Conservation (phyloP, 2,888 invertebrate genomes). For the Cataglyphis altisquamis region DNA sequence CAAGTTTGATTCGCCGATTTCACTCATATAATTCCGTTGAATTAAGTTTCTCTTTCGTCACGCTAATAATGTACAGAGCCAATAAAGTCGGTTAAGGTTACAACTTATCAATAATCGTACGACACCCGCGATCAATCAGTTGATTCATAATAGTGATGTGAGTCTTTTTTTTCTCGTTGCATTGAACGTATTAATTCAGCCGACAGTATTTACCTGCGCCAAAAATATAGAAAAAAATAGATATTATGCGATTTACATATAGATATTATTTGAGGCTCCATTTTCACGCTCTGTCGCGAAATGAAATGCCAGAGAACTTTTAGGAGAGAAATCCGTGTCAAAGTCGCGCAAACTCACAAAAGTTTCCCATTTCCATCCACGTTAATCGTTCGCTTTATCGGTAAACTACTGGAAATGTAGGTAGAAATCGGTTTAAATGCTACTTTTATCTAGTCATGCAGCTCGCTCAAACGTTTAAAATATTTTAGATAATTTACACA, state of each 20-base stretch:
- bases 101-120: conserved; percentile 21
- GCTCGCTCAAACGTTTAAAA: neutral
- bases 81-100: conserved; percentile 37
- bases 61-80: neutral
- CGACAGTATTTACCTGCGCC: neutral
- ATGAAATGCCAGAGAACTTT: neutral
- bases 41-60: conserved; percentile 16
- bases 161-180: neutral
- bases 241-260: conserved; percentile 4
- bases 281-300: neutral
- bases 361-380: neutral
- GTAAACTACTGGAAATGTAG: conserved; percentile 2
- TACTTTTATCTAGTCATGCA: neutral
- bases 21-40: neutral
- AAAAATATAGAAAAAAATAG: neutral
- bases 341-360: neutral
- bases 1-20: neutral
- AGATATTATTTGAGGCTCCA: neutral
- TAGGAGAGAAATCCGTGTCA: neutral
- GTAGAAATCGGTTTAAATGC: neutral
- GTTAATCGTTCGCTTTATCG: neutral
- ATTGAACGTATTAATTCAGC: neutral
- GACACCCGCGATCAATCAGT: conserved; percentile 3
- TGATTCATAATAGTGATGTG: neutral
- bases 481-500: conserved; percentile 2